Evolutionary conservation across 2,888 invertebrate genomes (phyloP), one percentile per base, ranked within the genome.

Genomic region (Eurois occulta): DNA sequence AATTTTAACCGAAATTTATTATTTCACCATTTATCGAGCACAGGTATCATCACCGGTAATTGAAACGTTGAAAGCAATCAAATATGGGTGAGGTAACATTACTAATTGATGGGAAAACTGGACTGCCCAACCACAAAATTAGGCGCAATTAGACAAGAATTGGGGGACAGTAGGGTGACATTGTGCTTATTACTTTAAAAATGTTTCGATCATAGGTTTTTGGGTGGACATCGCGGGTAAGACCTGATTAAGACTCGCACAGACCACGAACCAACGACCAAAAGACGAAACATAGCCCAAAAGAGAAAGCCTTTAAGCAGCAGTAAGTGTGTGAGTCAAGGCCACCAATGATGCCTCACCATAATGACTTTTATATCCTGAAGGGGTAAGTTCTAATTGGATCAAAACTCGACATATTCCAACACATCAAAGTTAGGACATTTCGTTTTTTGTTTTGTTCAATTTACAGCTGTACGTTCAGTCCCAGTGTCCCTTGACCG

Each of bases 71-170:
- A 73, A 81, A 77, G 81, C 55, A 73, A 80, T 71, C 68, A 74
- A 83, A 76, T 62, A 62, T 32, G 55, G 77, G 68, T n/a, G 77
- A 32, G 80, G 81, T 65, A 52, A 58, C 68, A 80, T 73, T 52
- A 75, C 46, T 76, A 71, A 84, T 80, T 83, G 66, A 80, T 67
- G 21, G 58, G 3, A 18, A 55, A 24, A 18, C 35, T 38, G 35
- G 13, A 18, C 78, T 13, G 13, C 4, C 28, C 35, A 35, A 16
- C 35, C n/a, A 8, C 24, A 67, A 55, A 77, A 64, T 62, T 70
- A 28, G 52, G 24, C 41, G 13, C 43, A 55, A 10, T 46, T 48
- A 48, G n/a, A 38, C 13, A 24, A n/a, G 18, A 35, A 62, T 32
- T 38, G 18, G 13, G 46, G 24, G 75, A 62, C 24, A 18, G 24